Evolutionary conservation across 2,797 vertebrate species (phyloP).

Genomic region (Lepilemur septentrionalis): DNA sequence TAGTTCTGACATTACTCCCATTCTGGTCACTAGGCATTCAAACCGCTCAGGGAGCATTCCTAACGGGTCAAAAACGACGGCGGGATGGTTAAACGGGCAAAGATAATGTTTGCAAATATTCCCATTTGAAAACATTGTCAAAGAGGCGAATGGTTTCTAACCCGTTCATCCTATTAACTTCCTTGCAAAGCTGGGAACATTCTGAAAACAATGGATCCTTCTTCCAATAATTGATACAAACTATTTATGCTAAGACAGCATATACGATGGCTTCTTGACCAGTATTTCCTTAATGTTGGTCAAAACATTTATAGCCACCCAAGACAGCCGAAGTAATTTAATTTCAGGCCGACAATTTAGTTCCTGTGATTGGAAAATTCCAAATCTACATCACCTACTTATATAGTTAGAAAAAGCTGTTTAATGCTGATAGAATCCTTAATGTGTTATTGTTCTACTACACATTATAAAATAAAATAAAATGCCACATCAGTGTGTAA

Average conservation of each 20-base stretch:
- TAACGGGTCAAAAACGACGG: not conserved
- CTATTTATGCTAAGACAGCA: not conserved
- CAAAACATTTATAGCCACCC: not conserved
- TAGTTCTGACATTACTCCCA: not conserved
- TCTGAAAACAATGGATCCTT: not conserved
- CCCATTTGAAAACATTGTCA: constrained; percentile 51
- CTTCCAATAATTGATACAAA: constrained; percentile 9
- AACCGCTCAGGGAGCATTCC: not conserved
- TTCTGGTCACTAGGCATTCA: not conserved
- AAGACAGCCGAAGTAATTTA: not conserved
- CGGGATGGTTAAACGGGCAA: not conserved
- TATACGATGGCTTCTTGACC: not conserved
- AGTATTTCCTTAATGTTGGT: not conserved
- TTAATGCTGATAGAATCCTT: not conserved
- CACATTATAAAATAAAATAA: not conserved
- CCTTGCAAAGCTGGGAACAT: not conserved
- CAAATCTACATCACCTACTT: not conserved
- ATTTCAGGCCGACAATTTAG: not conserved
- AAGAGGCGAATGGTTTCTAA: not conserved
- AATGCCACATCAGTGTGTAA: not conserved
- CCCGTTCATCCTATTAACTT: not conserved
- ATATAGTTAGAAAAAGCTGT: not conserved
- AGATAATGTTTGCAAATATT: constrained; percentile 50
- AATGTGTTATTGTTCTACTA: not conserved
- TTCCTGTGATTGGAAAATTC: constrained; percentile 21